A percentile compares a stretch with the other conserved stretches of the same genome.
Evolutionary conservation across 2,113 vertebrate genomes (phyloP).

Genomic region (Ophiodon elongatus): DNA sequence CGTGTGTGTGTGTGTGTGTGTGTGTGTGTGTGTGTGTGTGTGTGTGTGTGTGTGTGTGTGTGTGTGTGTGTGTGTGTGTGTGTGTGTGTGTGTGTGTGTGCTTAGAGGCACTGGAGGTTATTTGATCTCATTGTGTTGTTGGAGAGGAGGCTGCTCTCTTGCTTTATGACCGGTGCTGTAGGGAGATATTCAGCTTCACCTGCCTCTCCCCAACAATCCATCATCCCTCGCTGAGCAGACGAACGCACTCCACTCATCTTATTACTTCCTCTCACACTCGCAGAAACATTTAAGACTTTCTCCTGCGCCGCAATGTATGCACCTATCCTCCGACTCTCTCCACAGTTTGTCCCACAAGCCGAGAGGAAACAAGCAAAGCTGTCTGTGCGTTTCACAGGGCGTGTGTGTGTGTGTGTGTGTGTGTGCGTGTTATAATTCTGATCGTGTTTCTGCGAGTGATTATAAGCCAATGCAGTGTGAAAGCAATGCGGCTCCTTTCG

Average conservation of each 20-base stretch:
- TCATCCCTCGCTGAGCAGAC: constrained; percentile 70
- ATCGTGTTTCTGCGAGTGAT: constrained; percentile 54
- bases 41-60: constrained; percentile 18
- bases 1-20: neutral
- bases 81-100: constrained; percentile 29
- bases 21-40: constrained; percentile 4
- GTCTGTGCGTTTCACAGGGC: neutral
- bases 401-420: neutral
- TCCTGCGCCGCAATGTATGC: constrained; percentile 38
- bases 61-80: constrained; percentile 24
- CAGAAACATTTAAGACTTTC: constrained; percentile 70
- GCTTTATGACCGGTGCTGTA: constrained; percentile 75
- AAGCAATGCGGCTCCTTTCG: constrained; percentile 43
- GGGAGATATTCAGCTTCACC: constrained; percentile 77
- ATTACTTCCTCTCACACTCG: constrained; percentile 65
- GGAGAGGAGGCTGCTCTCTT: constrained; percentile 70
- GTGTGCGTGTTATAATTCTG: constrained; percentile 15
- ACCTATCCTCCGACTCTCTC: constrained; percentile 20
- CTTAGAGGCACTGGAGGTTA: constrained; percentile 68
- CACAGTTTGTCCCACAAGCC: constrained; percentile 24
- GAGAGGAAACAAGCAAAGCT: constrained; percentile 12
- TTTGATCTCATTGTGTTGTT: constrained; percentile 79
- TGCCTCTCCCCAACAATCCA: constrained; percentile 73
- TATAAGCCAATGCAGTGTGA: constrained; percentile 46
- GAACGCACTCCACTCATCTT: constrained; percentile 69